phyloP scores from a whole-genome alignment of 2,888 invertebrate species.

The Atethmia centrago region DNA sequence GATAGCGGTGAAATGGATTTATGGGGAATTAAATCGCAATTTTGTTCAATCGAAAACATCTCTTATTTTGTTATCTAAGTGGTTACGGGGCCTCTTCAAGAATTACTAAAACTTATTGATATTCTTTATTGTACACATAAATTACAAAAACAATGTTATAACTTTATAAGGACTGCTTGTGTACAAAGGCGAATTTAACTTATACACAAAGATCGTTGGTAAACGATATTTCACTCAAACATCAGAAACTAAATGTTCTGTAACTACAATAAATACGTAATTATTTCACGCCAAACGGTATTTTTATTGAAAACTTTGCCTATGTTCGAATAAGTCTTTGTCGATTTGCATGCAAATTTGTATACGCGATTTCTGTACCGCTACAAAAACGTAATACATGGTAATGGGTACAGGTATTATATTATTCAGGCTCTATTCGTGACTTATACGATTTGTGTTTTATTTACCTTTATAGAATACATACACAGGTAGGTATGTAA shows the following conservation, averaged over 20 bases:
- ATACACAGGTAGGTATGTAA: not conserved
- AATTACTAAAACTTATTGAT: not conserved
- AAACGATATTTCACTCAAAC: not conserved
- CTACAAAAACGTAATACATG: slow-evolving; percentile 10
- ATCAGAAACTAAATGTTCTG: not conserved
- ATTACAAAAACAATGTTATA: not conserved
- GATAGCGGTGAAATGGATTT: slow-evolving; percentile 2
- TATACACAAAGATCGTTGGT: not conserved
- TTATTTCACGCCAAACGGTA: not conserved
- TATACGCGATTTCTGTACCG: slow-evolving; percentile 7
- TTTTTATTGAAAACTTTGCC: not conserved
- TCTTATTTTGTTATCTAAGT: not conserved
- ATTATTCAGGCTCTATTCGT: slow-evolving; percentile 21
- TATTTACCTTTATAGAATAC: not conserved
- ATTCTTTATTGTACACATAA: not conserved
- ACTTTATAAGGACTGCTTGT: no score
- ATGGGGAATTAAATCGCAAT: not conserved
- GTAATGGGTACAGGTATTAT: not conserved
- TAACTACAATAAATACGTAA: not conserved
- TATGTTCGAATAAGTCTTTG: slow-evolving; percentile 4
- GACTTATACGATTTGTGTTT: slow-evolving; percentile 14
- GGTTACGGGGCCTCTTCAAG: not conserved
- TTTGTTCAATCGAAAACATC: slow-evolving; percentile 4
- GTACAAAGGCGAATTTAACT: not conserved
- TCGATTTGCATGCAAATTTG: slow-evolving; percentile 21